Evolutionary conservation across 1,140 invertebrate genomes (phyloP), one percentile per base, ranked within the genome.

Genomic region (Zophobas morio): DNA sequence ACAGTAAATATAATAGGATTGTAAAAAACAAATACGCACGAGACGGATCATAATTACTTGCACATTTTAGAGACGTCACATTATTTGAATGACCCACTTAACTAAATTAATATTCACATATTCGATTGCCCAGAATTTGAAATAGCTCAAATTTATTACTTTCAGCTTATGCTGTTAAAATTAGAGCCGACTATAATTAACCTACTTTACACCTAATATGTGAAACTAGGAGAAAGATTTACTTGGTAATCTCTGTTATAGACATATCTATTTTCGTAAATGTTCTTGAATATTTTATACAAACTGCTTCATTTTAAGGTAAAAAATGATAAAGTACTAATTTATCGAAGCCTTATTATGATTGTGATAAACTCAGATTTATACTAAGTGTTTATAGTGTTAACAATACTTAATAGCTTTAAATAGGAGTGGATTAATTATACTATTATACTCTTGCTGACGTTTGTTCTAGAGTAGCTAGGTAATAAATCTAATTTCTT

Each of bases 241-340:
- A 60, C 56, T 63, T 74, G 46, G 40, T 40, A 57, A 63, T 49
- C 73, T 36, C 42, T 57, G 75, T 49, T 71, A 81, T 79, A 81
- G 72, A 81, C 80, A 81, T 81, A 81, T 81, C 80, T 81, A 79
- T 81, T 81, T 81, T 81, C 79, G 71, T 79, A 80, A 76, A 74
- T 78, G 57, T 74, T 78, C 72, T 37, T 34, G 54, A 70, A 33
- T 74, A 74, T 74, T 73, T 78, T 78, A 63, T 78, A 74, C 53
- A 78, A 74, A 74, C 34, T 46, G 56, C 33, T 75, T 63, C 32
- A 47, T 63, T 63, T 51, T 46, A 6, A 60, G 20, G 47, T 75
- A 53, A 2, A 36, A 36, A n/a, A 20, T 42, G 34, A 56, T 6
- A 49, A 57, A 47, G 42, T 47, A 33, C 53, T 75, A 46, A 49